Base-by-base conservation (phyloP, 2,113 vertebrate species). In the Sisor rabdophorus region DNA sequence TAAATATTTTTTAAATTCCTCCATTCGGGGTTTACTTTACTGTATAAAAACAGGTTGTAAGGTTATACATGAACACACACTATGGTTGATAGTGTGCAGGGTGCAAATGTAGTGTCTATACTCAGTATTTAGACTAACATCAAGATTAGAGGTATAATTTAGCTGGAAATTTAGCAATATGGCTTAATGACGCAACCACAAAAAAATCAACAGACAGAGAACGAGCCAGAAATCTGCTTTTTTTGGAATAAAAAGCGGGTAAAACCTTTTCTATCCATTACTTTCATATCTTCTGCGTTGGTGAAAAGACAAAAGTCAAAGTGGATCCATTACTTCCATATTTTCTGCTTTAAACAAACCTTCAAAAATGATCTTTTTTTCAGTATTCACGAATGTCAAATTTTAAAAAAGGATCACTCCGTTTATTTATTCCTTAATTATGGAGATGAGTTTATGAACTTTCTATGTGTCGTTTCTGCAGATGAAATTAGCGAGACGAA, bases 401-500 rank as follows among this genome's bases (percentile, higher is more conserved):
- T 59, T n/a, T n/a, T n/a, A n/a, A n/a, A n/a, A n/a, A n/a, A n/a
- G n/a, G n/a, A n/a, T n/a, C n/a, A n/a, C n/a, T n/a, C n/a, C n/a
- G n/a, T n/a, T n/a, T n/a, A n/a, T n/a, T n/a, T n/a, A n/a, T n/a
- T n/a, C n/a, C n/a, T n/a, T n/a, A n/a, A n/a, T 24, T 15, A 58
- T 26, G 22, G 4, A 22, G 16, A 15, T 4, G 3, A 58, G 5
- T 26, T 16, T 6, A 44, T 44, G 5, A 44, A 44, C 40, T 44
- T 26, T 2, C 1, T 12, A 11, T 40, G 44, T 56, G 19, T 52
- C 15, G 71, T 15, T 76, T 55, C 11, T 28, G 22, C 73, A 84
- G 83, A 73, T 47, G 83, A 84, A 54, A 56, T 84, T 68, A 53
- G 68, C 32, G 15, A 2, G 67, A 44, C 2, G 13, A 16, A 6